Evolutionary conservation across 2,113 vertebrate species (phyloP).

Genomic region (Bubo scandiacus): DNA sequence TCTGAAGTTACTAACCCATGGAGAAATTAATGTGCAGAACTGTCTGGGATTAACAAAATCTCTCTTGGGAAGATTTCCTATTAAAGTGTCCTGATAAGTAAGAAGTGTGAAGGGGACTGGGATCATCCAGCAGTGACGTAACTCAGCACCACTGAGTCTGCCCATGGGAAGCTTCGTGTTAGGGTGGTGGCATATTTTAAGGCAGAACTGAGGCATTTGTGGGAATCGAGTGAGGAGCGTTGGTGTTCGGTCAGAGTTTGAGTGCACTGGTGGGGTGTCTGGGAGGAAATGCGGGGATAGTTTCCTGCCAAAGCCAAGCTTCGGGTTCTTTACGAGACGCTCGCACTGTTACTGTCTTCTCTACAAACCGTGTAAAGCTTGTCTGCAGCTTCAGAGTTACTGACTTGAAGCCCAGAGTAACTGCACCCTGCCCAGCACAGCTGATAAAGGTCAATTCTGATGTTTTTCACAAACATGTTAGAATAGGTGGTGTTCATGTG

Average conservation of each 20-base stretch:
- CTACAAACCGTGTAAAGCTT: neutral
- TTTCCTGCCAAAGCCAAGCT: neutral
- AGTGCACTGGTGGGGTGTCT: neutral
- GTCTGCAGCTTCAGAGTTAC: neutral
- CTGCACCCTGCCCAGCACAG: neutral
- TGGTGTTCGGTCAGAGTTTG: neutral
- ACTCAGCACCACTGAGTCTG: neutral
- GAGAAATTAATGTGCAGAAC: neutral
- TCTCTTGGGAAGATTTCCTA: neutral
- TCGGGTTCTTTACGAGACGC: neutral
- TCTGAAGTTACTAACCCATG: neutral
- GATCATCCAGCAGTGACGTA: neutral
- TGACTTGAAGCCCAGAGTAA: neutral
- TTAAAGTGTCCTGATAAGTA: neutral
- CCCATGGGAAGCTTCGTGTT: neutral
- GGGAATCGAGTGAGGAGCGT: neutral
- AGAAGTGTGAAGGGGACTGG: neutral
- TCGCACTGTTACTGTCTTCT: neutral
- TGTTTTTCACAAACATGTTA: neutral
- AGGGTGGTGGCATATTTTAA: neutral
- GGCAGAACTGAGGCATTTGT: neutral
- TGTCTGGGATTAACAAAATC: neutral
- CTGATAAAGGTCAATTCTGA: no score
- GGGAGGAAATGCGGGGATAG: neutral
- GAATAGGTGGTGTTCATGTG: accelerated